These are phyloP conservation scores for Ctenopoma kingsleyae DNA, from an alignment of 2,797 vertebrate species.

Conservation along the genomic window DNA sequence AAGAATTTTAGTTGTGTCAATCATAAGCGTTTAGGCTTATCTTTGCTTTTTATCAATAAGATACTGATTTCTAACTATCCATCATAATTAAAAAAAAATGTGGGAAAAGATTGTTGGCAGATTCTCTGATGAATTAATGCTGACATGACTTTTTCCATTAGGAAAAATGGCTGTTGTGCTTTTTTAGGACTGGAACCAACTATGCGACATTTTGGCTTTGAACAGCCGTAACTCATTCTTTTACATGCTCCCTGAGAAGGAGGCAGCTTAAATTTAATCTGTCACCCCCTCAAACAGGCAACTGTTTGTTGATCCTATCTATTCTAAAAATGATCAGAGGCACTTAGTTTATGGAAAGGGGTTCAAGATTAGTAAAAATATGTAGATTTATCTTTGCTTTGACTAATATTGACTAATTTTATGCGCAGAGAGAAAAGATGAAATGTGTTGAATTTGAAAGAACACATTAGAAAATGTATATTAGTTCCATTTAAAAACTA, in stretches of 20 bases:
- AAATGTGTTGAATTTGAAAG: not conserved
- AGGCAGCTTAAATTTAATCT: slow-evolving; percentile 47
- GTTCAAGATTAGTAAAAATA: slow-evolving; percentile 11
- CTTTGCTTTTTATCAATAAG: slow-evolving; percentile 45
- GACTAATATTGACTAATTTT: not conserved
- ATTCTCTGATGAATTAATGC: slow-evolving; percentile 52
- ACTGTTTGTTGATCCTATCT: slow-evolving; percentile 60
- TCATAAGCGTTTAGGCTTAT: slow-evolving; percentile 18
- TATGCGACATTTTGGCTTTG: slow-evolving; percentile 72
- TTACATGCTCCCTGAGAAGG: slow-evolving; percentile 44
- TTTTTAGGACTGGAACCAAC: slow-evolving; percentile 75
- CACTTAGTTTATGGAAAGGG: slow-evolving; percentile 24
- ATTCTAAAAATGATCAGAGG: slow-evolving; percentile 55
- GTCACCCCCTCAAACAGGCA: slow-evolving; percentile 46
- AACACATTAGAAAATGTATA: slow-evolving; percentile 2
- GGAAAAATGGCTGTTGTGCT: slow-evolving; percentile 67
- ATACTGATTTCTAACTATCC: slow-evolving; percentile 33
- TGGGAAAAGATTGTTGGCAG: slow-evolving; percentile 31
- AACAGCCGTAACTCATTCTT: slow-evolving; percentile 64
- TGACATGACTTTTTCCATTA: slow-evolving; percentile 62
- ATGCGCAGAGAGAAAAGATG: not conserved
- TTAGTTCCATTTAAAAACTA: slow-evolving; percentile 18
- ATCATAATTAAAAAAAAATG: slow-evolving; percentile 6
- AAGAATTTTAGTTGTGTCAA: slow-evolving; percentile 6
- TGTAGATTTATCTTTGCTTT: slow-evolving; percentile 5